These are phyloP conservation scores for Ormia ochracea DNA, from an alignment of 2,888 invertebrate genomes.

Conservation along the genomic window DNA sequence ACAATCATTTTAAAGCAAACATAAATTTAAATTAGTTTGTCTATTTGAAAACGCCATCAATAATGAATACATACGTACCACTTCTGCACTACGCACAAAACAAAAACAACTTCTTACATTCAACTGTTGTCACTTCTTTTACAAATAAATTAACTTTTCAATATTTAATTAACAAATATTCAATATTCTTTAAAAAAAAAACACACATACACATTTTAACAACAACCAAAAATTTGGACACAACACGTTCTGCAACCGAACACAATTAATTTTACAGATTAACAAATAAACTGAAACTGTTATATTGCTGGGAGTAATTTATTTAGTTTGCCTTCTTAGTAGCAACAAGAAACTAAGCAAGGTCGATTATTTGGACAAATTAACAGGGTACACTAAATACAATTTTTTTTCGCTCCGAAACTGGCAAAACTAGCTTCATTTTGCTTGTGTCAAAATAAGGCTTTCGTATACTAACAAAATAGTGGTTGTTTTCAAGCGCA, in stretches of 20 bases:
- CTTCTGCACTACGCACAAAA: too few species aligned
- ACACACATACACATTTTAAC: constrained; percentile 15
- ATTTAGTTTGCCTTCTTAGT: constrained; percentile 17
- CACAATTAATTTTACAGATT: too few species aligned
- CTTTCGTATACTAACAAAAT: too few species aligned
- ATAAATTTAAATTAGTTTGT: constrained; percentile 1
- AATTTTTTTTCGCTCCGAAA: too few species aligned
- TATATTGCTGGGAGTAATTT: constrained; percentile 40
- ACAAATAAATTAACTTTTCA: neutral
- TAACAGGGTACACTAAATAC: too few species aligned
- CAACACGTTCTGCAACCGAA: constrained; percentile 53
- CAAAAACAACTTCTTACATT: constrained; percentile 20
- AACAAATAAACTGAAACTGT: constrained; percentile 65
- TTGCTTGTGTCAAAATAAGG: too few species aligned
- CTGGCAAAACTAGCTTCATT: too few species aligned
- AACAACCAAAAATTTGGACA: constrained; percentile 32
- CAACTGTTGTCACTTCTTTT: constrained; percentile 9
- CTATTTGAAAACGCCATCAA: neutral
- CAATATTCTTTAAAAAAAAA: constrained; percentile 12
- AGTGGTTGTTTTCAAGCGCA: too few species aligned
- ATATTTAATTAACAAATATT: too few species aligned
- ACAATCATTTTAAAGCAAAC: constrained; percentile 1
- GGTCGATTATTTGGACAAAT: too few species aligned
- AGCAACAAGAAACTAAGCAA: constrained; percentile 1
- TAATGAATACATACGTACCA: neutral